Percentiles rank a stretch among this genome's conserved stretches.
Evolutionary conservation across 1,140 invertebrate genomes (phyloP).

Genomic region (Drosophila pruinosa): DNA sequence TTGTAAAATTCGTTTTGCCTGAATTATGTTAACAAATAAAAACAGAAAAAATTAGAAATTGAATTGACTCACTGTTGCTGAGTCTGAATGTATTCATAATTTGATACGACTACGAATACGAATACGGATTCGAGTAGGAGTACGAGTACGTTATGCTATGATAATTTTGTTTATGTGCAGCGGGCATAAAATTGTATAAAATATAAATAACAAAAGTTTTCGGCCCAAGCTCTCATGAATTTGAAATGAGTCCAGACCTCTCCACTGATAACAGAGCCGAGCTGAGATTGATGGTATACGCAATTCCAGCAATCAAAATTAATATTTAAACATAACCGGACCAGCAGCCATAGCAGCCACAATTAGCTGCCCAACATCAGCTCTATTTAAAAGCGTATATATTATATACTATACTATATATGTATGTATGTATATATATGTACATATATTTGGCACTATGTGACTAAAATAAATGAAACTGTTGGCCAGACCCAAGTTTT

Average conservation of each 20-base stretch:
- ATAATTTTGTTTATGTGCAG: slow-evolving; percentile 68
- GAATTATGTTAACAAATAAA: slow-evolving; percentile 13
- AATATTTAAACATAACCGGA: slow-evolving; percentile 70
- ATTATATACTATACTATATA: not conserved
- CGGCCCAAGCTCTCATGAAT: slow-evolving; percentile 63
- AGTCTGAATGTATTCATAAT: slow-evolving; percentile 41
- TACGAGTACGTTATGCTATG: slow-evolving; percentile 39
- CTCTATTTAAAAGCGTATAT: not conserved
- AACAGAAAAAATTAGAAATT: slow-evolving; percentile 1
- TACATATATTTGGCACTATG: slow-evolving; percentile 29
- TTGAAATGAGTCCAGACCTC: slow-evolving; percentile 43
- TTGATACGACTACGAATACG: slow-evolving; percentile 22
- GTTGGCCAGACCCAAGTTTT: not conserved
- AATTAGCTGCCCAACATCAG: slow-evolving; percentile 50
- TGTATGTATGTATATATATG: not conserved
- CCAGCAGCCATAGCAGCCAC: slow-evolving; percentile 30
- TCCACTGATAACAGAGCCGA: slow-evolving; percentile 3
- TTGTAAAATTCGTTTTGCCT: slow-evolving; percentile 11
- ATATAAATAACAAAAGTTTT: slow-evolving; percentile 68
- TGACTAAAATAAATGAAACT: slow-evolving; percentile 65
- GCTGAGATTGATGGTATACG: slow-evolving; percentile 48
- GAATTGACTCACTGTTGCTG: slow-evolving; percentile 6
- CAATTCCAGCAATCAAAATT: slow-evolving; percentile 71
- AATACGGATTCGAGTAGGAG: not conserved
- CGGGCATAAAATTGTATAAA: slow-evolving; percentile 68